A percentile compares a stretch with the other conserved stretches of the same genome.
Conservation (phyloP, 2,797 vertebrate species). For the Cossypha polioptera region DNA sequence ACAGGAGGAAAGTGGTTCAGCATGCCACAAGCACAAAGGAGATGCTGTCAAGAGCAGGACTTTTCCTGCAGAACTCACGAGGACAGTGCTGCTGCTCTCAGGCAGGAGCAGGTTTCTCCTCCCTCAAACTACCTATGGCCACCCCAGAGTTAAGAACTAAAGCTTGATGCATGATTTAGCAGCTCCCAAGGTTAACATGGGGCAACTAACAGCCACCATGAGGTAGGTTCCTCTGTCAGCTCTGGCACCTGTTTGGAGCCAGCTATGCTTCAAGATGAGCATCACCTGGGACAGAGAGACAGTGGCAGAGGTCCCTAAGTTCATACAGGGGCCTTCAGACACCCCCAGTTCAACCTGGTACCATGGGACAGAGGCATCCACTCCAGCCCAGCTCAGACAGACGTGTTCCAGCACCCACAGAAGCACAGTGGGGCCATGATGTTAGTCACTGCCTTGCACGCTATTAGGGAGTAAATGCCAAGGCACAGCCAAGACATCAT, state of each 20-base stretch:
- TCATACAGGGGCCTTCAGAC: background rate
- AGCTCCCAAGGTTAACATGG: background rate
- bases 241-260: background rate
- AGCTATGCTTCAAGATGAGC: background rate
- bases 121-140: background rate
- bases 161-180: background rate
- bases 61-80: background rate
- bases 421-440: background rate
- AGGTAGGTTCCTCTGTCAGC: background rate
- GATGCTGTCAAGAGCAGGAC: background rate
- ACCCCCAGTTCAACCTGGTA: background rate
- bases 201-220: background rate
- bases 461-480: background rate
- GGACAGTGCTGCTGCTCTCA: background rate
- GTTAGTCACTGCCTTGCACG: background rate
- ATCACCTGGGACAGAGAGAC: background rate
- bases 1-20: background rate
- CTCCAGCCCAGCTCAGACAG: background rate
- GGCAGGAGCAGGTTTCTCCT: background rate
- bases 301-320: background rate
- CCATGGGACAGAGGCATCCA: background rate
- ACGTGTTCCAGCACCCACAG: background rate
- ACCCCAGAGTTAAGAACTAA: background rate
- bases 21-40: accelerated
- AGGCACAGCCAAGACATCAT: background rate